Conservation (phyloP, 2,888 invertebrate genomes). For the Xestia c-nigrum region DNA sequence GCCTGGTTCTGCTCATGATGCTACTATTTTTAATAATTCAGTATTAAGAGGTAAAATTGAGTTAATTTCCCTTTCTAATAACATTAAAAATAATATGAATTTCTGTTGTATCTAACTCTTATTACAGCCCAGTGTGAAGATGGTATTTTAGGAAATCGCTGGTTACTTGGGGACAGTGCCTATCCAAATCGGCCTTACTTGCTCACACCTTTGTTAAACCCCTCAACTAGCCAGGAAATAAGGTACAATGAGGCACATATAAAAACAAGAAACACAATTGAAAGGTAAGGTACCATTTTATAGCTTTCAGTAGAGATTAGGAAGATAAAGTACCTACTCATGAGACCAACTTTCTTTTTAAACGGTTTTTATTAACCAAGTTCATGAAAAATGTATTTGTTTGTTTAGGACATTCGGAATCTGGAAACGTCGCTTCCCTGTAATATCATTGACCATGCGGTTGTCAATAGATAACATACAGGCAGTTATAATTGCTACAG, state of each 20-base stretch:
- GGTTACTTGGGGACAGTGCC: slow-evolving; percentile 11
- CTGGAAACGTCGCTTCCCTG: neutral
- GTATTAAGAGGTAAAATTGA: neutral
- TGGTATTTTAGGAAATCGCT: slow-evolving; percentile 7
- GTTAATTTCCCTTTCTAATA: too few species aligned
- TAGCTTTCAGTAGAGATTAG: neutral
- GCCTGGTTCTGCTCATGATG: slow-evolving; percentile 3
- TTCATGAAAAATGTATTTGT: neutral
- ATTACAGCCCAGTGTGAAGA: slow-evolving; percentile 11
- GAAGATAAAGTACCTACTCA: neutral
- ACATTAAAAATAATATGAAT: neutral
- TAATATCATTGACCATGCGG: neutral
- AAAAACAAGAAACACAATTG: neutral
- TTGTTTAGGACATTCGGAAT: slow-evolving; percentile 1
- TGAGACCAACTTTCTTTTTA: neutral
- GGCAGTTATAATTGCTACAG: neutral
- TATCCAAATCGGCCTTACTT: slow-evolving; percentile 8
- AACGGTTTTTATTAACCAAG: neutral
- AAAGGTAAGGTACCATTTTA: slow-evolving; percentile 4
- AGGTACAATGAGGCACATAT: neutral
- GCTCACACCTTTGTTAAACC: slow-evolving; percentile 9
- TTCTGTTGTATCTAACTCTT: neutral
- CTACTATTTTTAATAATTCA: slow-evolving; percentile 2
- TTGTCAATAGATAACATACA: neutral
- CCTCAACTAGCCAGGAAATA: neutral